Percentiles rank a stretch among this genome's conserved stretches.
Evolutionary conservation across 2,113 vertebrate species (phyloP).

Genomic region (Azemiops feae): DNA sequence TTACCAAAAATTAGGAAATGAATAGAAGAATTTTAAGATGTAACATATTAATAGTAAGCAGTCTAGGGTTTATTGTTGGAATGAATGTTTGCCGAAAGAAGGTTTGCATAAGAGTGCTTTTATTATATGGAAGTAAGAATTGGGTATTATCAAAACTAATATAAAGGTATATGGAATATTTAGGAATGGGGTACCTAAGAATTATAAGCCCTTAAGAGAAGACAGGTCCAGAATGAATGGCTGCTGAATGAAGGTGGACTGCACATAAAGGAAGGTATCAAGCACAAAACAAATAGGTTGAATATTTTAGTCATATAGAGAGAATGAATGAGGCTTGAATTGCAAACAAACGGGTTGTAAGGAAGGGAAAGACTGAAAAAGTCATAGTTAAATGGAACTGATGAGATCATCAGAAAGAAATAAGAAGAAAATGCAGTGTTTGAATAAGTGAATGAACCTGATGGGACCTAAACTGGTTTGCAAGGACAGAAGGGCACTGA

Average conservation of each 20-base stretch:
- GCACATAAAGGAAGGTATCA: neutral
- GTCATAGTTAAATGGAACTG: neutral
- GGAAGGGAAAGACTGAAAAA: neutral
- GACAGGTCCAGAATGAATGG: neutral
- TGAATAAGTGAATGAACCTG: neutral
- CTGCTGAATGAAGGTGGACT: neutral
- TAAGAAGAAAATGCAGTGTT: neutral
- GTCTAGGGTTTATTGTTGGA: neutral
- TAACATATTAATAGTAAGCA: neutral
- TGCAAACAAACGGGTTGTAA: neutral
- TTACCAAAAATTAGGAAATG: neutral
- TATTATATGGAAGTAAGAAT: neutral
- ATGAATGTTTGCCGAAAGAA: neutral
- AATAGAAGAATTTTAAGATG: neutral
- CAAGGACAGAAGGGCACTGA: neutral
- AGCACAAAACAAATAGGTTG: neutral
- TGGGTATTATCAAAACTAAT: neutral
- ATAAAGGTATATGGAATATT: neutral
- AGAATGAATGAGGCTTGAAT: neutral
- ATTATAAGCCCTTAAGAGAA: neutral
- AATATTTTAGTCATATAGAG: neutral
- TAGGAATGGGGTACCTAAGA: neutral
- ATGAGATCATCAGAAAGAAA: neutral
- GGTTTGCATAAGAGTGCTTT: neutral
- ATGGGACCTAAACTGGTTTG: neutral